Evolutionary conservation across 2,888 invertebrate species (phyloP), one percentile per base, ranked within the genome.

Genomic region (Torymus tubicola): DNA sequence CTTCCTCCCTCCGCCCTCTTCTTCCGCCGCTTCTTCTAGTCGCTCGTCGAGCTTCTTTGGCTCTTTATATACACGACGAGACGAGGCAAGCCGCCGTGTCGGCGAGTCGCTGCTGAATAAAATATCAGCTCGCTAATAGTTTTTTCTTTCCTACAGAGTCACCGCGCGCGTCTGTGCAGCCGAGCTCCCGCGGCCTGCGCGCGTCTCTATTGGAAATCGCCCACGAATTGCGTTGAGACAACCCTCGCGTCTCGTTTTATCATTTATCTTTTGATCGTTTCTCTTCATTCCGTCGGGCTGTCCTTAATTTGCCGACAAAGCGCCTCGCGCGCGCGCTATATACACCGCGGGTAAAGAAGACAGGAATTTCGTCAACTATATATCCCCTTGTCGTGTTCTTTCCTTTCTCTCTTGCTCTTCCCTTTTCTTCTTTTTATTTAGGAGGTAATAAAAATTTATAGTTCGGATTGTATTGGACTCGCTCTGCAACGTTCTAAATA

Each of bases 111-210:
- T 65, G 42, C 50, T 79, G 79, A 79, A 79, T 79, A 79, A 79
- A 74, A 79, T 79, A 79, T 74, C 63, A 79, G 50, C 64, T 64
- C 18, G 69, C 74, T 79, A 79, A 79, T 74, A 69, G 79, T 64
- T 70, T 69, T 70, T 68, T 50, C 31, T 70, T 68, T 50, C 31
- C 55, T 18, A 42, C 24, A 68, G 0, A 68, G 24, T 16, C 42
- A 42, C 42, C 42, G 8, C 21, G 21, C 42, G 8, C 21, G 21
- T 42, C 42, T 8, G 42, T 42, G 42, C 42, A 42, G 42, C 8
- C 42, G 42, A 42, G 42, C 42, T 42, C 42, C 8, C 8, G 42
- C 8, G 42, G 42, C 8, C 42, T 42, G 31, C 31, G 31, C 31
- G 42, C 42, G 42, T 42, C 42, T 42, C 42, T 42, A 42, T 42